Evolutionary conservation across 2,113 vertebrate genomes (phyloP), one percentile per base, ranked within the genome.

Genomic region (Agelaius tricolor): DNA sequence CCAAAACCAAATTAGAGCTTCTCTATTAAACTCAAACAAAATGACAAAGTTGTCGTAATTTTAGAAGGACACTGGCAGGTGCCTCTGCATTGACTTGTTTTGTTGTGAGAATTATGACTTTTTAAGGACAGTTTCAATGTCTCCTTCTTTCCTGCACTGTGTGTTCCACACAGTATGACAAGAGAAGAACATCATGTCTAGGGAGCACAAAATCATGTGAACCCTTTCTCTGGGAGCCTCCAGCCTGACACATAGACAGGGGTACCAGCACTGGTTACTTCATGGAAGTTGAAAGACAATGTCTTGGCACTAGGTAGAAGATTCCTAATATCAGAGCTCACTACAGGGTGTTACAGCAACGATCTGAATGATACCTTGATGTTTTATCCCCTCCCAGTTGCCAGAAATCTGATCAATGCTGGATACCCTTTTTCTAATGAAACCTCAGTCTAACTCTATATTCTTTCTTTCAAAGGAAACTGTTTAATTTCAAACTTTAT

Each of bases 211-310:
- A 85, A 52, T 61, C 41, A 18, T 3, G 6, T 20, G 24, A 51
- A 24, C 44, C 18, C 14, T 92, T 87, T 52, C 18, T 33, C 55
- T 69, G 24, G 16, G 31, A 74, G 27, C 41, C 33, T 81, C 46
- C 27, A 52, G n/a, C 20, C 4, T 20, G n/a, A 8, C 20, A 43
- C 0, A 0, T 20, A 76, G 66, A 72, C 51, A 62, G 11, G 3
- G 11, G 22, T 1, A 57, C 54, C 26, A 61, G 33, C 33, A 46
- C 27, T 23, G 24, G 11, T n/a, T 91, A 4, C 43, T 37, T 80
- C 6, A 4, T 58, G 37, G 69, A 47, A 52, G 4, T 3, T 46
- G 14, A 22, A 84, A 69, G 55, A 52, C 30, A 23, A 11, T 62
- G n/a, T 28, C 16, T 73, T 81, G 57, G n/a, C 19, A 33, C 14